Base-by-base conservation (phyloP, 1,140 invertebrate species). In the Leptopilina clavipes region DNA sequence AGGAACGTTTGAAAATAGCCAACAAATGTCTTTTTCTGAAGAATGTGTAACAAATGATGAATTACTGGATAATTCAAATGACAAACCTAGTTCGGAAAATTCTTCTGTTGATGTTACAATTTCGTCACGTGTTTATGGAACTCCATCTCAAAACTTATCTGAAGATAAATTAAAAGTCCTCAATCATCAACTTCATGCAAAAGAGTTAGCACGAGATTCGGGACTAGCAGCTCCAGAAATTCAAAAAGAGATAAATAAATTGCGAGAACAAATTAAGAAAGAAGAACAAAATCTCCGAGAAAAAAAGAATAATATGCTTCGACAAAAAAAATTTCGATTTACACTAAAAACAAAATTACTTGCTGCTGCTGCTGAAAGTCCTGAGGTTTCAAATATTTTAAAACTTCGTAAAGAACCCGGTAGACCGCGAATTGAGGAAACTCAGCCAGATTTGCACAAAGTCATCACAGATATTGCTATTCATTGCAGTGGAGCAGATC, bases 301-400 rank as follows among this genome's bases (percentile, higher is more conserved):
- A 14, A 59, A 59, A 54, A 59, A 59, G 9, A 22, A 11, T 25
- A 59, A 59, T 25, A 12, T 12, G 19, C 5, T 25, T 59, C 56
- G 56, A 59, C 19, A 59, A 22, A 59, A 59, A 59, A 59, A 59
- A 10, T 59, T 5, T 54, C 56, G 56, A 59, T 9, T 19, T 12
- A 11, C 3, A 14, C 10, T 22, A 12, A 10, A 59, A 59, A 59
- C 18, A 3, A 22, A 59, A 59, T 22, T 59, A 25, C 22, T 22
- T 19, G 11, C 18, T 22, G 56, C 18, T 22, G 56, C 9, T 25
- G 56, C 56, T 59, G 9, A 25, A 25, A 59, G 11, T 25, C 19
- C 56, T 14, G 19, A 59, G 25, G 56, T 59, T 12, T 19, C 56
- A 25, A 10, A 11, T 19, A 59, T 22, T 25, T 14, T 59, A 14